Evolutionary conservation across 2,797 vertebrate genomes (phyloP), one percentile per base, ranked within the genome.

Genomic region (Morelia viridis): DNA sequence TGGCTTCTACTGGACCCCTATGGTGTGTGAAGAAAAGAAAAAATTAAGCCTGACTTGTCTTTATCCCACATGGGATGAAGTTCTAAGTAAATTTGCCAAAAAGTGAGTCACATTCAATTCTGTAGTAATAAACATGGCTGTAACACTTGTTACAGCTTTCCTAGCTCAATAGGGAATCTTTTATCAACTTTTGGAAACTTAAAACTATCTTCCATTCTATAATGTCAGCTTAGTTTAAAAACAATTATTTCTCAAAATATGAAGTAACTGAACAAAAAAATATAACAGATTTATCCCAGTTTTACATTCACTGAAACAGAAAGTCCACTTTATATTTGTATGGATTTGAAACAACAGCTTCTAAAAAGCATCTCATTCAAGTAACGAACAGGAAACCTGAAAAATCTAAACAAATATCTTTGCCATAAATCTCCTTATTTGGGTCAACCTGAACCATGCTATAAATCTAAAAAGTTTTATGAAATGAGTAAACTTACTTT

Each of bases 401-500:
- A n/a, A 68, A 15, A 31, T 71, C 65, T 71, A 31, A 71, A 15
- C 65, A 31, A 31, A 15, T 31, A 17, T 35, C n/a, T 71, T 71
- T 31, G n/a, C 17, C 65, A 71, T 71, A 71, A 71, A 71, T 71
- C 65, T 15, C 65, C 62, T 65, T 65, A 68, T 41, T 68, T 60
- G 22, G 4, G 68, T 50, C 13, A 68, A 71, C 28, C 26, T 24
- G 19, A 68, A 26, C 7, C 9, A 12, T 13, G 3, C 22, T 50
- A 31, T 10, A 31, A 68, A 89, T 87, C 64, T 28, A 22, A 84
- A 62, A 84, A 64, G 15, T 65, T 88, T 56, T 87, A 80, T 41
- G 2, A 84, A 61, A 60, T 17, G 57, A 56, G 6, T 10, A 9
- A 24, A 9, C 96, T 96, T 98, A 99, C 99, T 98, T 99, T 99